These are phyloP conservation scores for Sibirionetta formosa DNA, from an alignment of 2,797 vertebrate species.

Conservation along the genomic window DNA sequence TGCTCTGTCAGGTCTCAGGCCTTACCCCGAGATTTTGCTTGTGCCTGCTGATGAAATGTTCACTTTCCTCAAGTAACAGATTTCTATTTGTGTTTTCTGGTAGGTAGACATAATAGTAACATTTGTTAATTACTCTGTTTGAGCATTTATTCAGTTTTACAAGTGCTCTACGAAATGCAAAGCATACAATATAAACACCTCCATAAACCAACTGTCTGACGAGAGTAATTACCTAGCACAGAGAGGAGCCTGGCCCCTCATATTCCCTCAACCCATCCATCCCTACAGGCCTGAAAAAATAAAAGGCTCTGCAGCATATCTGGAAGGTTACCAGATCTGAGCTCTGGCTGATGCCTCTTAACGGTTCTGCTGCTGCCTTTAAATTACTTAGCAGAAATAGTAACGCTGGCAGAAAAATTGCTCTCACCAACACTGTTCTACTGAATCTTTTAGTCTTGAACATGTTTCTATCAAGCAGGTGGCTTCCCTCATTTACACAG, in stretches of 20 bases:
- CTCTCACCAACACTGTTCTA: neutral
- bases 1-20: neutral
- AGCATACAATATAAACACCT: neutral
- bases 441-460: neutral
- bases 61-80: neutral
- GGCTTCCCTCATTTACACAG: neutral
- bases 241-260: neutral
- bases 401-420: conserved; percentile 42
- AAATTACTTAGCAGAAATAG: conserved; percentile 59
- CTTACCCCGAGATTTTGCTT: neutral
- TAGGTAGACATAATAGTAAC: conserved; percentile 7
- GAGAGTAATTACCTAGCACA: conserved; percentile 19
- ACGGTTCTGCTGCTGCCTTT: conserved; percentile 14
- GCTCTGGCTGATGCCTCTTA: conserved; percentile 32
- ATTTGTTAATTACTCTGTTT: neutral
- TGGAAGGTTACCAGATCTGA: conserved; percentile 57
- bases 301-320: conserved; percentile 13
- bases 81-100: neutral
- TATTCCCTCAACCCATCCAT: neutral
- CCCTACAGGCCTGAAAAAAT: conserved; percentile 40
- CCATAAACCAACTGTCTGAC: neutral
- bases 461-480: neutral
- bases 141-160: neutral
- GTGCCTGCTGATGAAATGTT: neutral
- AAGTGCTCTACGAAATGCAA: neutral